A percentile compares a stretch with the other conserved stretches of the same genome.
Conservation (phyloP, 2,797 vertebrate species). For the Peromyscus aztecus region DNA sequence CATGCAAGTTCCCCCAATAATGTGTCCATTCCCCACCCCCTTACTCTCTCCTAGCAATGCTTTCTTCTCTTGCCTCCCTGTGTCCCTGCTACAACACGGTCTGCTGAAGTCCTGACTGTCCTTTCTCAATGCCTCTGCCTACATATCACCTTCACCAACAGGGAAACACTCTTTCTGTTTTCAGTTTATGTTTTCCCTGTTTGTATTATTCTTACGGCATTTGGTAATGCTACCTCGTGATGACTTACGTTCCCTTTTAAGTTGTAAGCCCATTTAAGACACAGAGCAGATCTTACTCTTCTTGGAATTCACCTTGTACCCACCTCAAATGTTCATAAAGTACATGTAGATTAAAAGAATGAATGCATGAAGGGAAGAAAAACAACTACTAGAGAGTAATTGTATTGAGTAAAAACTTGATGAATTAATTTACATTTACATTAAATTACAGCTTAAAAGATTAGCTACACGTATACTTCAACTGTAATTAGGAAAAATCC, state of each 20-base stretch:
- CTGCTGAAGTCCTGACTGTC: background rate
- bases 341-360: background rate
- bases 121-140: background rate
- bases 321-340: background rate
- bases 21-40: background rate
- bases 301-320: background rate
- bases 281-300: background rate
- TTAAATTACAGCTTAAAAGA: background rate
- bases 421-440: background rate
- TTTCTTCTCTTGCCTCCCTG: background rate
- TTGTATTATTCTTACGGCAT: background rate
- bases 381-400: background rate
- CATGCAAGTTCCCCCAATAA: background rate
- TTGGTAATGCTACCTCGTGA: background rate
- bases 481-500: background rate
- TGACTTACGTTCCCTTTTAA: background rate
- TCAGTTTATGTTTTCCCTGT: background rate
- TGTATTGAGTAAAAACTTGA: background rate
- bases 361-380: conserved; percentile 42
- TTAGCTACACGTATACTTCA: background rate
- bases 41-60: background rate
- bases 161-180: background rate
- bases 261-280: background rate
- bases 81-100: background rate
- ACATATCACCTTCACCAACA: accelerated